These are phyloP conservation scores for Halcyon smyrnensis DNA, from an alignment of 2,797 vertebrate genomes.

Conservation along the genomic window DNA sequence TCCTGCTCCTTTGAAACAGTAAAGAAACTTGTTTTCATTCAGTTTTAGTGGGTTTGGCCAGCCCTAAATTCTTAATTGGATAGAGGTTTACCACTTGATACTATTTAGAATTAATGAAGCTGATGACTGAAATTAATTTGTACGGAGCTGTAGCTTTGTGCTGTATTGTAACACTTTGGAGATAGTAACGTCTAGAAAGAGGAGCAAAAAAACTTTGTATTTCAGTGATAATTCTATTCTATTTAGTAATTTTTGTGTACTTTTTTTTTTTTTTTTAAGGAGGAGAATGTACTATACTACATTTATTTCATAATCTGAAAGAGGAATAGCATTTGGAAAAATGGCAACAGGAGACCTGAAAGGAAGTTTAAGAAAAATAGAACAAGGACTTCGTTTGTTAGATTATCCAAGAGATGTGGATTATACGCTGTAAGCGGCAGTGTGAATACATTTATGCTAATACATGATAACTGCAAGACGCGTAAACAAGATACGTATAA, in stretches of 20 bases:
- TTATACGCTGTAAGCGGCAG: slow-evolving; percentile 83
- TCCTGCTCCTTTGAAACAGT: neutral
- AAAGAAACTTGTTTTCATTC: neutral
- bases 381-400: slow-evolving; percentile 85
- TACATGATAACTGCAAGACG: neutral
- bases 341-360: slow-evolving; percentile 91
- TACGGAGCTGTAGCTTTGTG: neutral
- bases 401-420: slow-evolving; percentile 89
- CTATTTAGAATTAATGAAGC: neutral
- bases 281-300: neutral
- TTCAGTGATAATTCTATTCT: neutral
- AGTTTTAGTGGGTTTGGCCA: neutral
- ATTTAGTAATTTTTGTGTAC: neutral
- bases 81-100: neutral
- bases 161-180: neutral
- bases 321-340: slow-evolving; percentile 37
- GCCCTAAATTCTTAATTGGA: neutral
- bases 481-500: neutral
- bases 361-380: slow-evolving; percentile 88
- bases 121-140: neutral
- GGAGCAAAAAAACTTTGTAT: neutral
- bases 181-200: neutral
- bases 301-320: slow-evolving; percentile 23
- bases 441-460: neutral
- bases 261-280: neutral